These are phyloP conservation scores for Heterotilapia buettikoferi DNA, from an alignment of 2,113 vertebrate species.

Conservation along the genomic window DNA sequence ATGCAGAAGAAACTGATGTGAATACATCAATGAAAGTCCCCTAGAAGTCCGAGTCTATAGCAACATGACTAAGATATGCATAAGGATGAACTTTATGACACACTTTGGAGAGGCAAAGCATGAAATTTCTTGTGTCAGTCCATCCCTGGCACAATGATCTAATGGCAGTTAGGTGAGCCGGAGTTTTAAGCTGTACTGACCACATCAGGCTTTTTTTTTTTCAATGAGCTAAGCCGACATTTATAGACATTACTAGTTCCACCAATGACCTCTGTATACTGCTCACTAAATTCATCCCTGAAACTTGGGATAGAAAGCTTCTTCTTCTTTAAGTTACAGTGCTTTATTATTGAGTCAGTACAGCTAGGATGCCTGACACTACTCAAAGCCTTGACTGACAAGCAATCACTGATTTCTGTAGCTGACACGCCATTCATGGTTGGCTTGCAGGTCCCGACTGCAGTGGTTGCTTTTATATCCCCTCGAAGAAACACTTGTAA, in stretches of 20 bases:
- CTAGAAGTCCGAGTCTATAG: rapidly evolving
- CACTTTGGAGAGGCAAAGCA: not conserved
- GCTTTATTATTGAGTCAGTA: not conserved
- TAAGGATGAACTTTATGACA: not conserved
- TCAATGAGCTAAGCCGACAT: conserved; percentile 23
- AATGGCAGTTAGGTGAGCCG: conserved; percentile 48
- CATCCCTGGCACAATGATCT: not conserved
- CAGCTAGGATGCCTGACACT: not conserved
- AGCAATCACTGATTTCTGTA: conserved; percentile 51
- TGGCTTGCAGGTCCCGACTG: conserved; percentile 41
- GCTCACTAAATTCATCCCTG: conserved; percentile 32
- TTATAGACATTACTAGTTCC: not conserved
- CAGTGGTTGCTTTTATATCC: not conserved
- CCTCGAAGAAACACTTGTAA: not conserved
- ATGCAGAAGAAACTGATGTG: not conserved
- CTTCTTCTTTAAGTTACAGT: conserved; percentile 1
- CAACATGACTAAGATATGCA: not conserved
- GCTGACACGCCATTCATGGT: conserved; percentile 10
- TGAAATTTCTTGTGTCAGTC: conserved; percentile 53
- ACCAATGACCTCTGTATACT: conserved; percentile 14
- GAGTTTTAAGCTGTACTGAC: conserved; percentile 60
- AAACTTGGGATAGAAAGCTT: conserved; percentile 1
- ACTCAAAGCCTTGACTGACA: conserved; percentile 42
- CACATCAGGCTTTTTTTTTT: conserved; percentile 29
- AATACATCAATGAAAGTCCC: not conserved